These are phyloP conservation scores for Bambusicola thoracicus DNA, from an alignment of 2,113 vertebrate species.

Conservation along the genomic window DNA sequence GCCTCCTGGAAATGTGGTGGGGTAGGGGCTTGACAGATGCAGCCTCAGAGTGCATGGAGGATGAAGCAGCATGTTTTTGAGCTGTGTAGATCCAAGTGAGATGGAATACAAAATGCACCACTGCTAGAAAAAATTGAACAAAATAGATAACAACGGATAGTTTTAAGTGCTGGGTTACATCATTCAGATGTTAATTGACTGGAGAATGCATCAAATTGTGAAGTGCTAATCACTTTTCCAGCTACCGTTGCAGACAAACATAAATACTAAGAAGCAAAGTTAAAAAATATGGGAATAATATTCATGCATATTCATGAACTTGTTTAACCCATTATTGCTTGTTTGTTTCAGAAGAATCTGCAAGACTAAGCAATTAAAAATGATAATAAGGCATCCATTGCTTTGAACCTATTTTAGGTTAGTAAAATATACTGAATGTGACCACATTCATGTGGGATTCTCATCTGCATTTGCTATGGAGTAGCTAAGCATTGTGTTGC, in stretches of 20 bases:
- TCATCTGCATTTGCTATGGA: neutral
- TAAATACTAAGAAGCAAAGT: neutral
- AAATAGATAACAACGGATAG: neutral
- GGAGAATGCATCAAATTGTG: neutral
- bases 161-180: neutral
- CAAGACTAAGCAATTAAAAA: conserved; percentile 58
- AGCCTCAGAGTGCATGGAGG: neutral
- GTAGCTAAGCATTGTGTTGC: neutral
- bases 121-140: neutral
- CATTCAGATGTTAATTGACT: conserved; percentile 27
- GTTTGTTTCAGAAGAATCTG: conserved; percentile 50
- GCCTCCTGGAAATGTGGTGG: neutral
- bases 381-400: neutral
- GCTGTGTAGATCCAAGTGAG: neutral
- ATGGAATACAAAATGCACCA: neutral
- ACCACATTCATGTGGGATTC: neutral
- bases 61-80: neutral
- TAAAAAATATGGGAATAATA: neutral
- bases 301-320: conserved; percentile 45
- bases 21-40: neutral
- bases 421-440: neutral
- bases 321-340: conserved; percentile 50
- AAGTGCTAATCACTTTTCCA: neutral
- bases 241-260: neutral
- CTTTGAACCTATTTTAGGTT: neutral